phyloP scores from a whole-genome alignment of 23 tunicate species.

The Pegea sp. region DNA sequence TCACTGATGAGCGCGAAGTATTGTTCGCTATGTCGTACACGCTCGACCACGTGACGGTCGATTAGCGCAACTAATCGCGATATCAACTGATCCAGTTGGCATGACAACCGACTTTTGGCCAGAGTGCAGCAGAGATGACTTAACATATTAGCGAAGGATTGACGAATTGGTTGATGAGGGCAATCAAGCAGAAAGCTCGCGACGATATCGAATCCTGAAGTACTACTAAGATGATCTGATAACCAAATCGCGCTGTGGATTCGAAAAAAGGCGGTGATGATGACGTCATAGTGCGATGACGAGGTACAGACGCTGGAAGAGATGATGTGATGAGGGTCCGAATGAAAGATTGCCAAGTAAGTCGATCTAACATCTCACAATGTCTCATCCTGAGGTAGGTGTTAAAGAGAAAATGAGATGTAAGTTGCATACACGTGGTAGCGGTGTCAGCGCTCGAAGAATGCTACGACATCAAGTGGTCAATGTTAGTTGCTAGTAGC shows the following conservation, averaged over 20 bases:
- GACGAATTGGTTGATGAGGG: constrained; percentile 43
- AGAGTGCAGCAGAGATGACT: too few relatives aligned
- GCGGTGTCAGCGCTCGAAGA: constrained; percentile 81
- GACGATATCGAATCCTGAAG: constrained; percentile 35
- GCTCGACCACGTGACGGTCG: constrained; percentile 62
- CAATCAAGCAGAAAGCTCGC: constrained; percentile 53
- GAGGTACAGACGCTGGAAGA: constrained; percentile 38
- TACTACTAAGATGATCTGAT: constrained; percentile 20
- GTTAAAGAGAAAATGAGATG: constrained; percentile 50
- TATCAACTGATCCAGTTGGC: constrained; percentile 27
- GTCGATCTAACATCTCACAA: constrained; percentile 16
- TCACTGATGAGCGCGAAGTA: constrained; percentile 29
- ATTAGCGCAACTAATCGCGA: constrained; percentile 22
- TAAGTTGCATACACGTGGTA: constrained; percentile 53
- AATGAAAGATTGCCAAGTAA: constrained; percentile 19
- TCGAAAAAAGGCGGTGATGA: background rate
- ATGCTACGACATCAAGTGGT: too few relatives aligned
- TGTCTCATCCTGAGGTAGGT: constrained; percentile 56
- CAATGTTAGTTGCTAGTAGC: too few relatives aligned
- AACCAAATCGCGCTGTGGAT: constrained; percentile 69
- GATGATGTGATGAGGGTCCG: constrained; percentile 24
- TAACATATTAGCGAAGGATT: constrained; percentile 28
- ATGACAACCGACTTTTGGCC: too few relatives aligned
- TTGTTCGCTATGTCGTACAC: constrained; percentile 34
- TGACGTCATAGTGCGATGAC: too few relatives aligned